Conservation (phyloP, 1,140 invertebrate genomes). For the Drosophila melanogaster region Release_6_plus_ISO1_MT NT_033777.3:8318501-8319000, state of each 20-base stretch:
- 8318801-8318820: constrained; percentile 97
- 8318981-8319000: constrained; percentile 35
- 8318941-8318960: constrained; percentile 4
- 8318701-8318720: constrained; percentile 57
- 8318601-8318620: constrained; percentile 57
- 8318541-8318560: constrained; percentile 78
- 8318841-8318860: constrained; percentile 97
- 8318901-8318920: not conserved
- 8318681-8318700: constrained; percentile 55
- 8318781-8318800: constrained; percentile 99
- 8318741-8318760: constrained; percentile 95
- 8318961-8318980: constrained; percentile 11
- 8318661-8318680: constrained; percentile 53
- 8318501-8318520: constrained; percentile 73
- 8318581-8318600: constrained; percentile 42
- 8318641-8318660: constrained; percentile 35
- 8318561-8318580: constrained; percentile 61
- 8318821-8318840: constrained; percentile 93
- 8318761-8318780: constrained; percentile 95
- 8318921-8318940: not conserved
- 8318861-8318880: constrained; percentile 86
- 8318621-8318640: constrained; percentile 40
- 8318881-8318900: constrained; percentile 69
- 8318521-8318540: constrained; percentile 64
- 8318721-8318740: constrained; percentile 91